Percentiles rank a stretch among this genome's conserved stretches.
Conservation (phyloP, 2,113 vertebrate genomes). For the Noctilio leporinus region DNA sequence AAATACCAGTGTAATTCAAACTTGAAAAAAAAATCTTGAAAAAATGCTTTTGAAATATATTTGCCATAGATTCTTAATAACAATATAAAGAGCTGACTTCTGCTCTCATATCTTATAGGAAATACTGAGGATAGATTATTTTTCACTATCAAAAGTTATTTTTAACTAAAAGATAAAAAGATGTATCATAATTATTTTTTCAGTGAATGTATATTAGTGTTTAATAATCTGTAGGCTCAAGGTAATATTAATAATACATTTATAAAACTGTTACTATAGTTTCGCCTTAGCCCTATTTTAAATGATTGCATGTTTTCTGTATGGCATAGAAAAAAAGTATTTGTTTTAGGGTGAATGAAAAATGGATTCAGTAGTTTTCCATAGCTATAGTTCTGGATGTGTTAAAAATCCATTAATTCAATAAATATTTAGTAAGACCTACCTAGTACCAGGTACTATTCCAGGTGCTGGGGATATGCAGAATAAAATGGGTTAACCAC, state of each 20-base stretch:
- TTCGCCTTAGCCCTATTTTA: not conserved
- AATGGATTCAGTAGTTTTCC: not conserved
- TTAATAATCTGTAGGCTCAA: not conserved
- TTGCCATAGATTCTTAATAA: not conserved
- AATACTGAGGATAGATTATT: not conserved
- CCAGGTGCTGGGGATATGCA: not conserved
- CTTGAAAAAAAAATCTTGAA: not conserved
- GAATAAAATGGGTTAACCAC: not conserved
- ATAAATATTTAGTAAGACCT: not conserved
- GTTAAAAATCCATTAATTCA: not conserved
- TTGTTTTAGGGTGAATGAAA: not conserved
- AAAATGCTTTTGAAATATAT: not conserved
- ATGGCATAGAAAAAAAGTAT: not conserved
- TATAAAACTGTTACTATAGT: not conserved
- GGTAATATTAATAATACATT: not conserved
- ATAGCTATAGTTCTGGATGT: not conserved
- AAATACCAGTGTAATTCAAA: not conserved
- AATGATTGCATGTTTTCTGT: not conserved
- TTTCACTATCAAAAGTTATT: not conserved
- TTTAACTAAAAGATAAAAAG: not conserved
- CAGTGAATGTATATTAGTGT: not conserved
- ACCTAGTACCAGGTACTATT: not conserved
- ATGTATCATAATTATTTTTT: not conserved
- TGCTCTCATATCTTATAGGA: not conserved
- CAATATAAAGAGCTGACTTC: not conserved